Base-by-base conservation (phyloP, 2,888 invertebrate genomes). In the Perdita meconis region DNA sequence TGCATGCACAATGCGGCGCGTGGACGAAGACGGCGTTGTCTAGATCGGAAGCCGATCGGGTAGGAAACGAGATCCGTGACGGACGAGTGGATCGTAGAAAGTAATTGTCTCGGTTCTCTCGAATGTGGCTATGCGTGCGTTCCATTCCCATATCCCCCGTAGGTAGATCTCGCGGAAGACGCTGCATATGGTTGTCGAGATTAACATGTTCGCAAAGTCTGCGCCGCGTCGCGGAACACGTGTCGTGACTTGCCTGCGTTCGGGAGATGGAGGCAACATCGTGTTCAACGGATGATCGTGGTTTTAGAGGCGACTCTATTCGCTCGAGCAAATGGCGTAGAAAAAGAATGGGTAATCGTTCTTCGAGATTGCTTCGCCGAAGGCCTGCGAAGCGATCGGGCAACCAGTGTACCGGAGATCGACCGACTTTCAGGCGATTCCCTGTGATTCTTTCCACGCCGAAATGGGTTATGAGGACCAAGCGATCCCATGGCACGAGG, bases 381-480 rank as follows among this genome's bases (percentile, higher is more conserved):
- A 6, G n/a, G 38, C 2, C 12, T 4, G 19, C 38, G 30, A 5
- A 12, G 19, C 22, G 24, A 13, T 19, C 24, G 50, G 10, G 19
- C 1, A 30, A 0, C 3, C 13, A 16, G 47, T 16, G 47, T n/a
- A 1, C 4, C 24, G 10, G 47, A 19, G 70, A 56, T 34, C 67
- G 77, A 74, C 63, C 77, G 75, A 77, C 42, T 77, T 76, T 34
- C 50, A 40, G 6, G 10, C 60, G 36, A 50, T 60, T 61, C 75
- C 56, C 56, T 56, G 13, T 26, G 56, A 36, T 66, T 68, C 36
- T 64, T 61, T 61, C 73, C 36, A 61, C 66, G 60, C 55, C 57
- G 71, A 84, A 84, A 84, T 85, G 72, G 84, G 84, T 84, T 85
- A 84, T 83, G 83, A 80, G 85, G 83, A 78, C 59, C 84, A 66